A percentile compares a stretch with the other conserved stretches of the same genome.
These are phyloP conservation scores for Crenichthys baileyi DNA, from an alignment of 2,797 vertebrate genomes.

Conservation along the genomic window DNA sequence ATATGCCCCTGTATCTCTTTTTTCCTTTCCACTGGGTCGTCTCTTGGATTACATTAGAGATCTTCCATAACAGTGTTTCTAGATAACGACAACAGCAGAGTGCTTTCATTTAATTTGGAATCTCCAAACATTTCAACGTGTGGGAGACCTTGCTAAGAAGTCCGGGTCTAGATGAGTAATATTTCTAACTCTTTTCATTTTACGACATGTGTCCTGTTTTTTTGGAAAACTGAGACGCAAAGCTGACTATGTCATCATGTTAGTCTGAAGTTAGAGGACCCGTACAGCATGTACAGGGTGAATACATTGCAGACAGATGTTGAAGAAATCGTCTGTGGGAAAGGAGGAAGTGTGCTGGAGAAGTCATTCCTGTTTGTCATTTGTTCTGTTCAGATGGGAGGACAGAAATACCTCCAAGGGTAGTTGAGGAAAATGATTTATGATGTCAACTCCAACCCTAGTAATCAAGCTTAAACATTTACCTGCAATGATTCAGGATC, in stretches of 20 bases:
- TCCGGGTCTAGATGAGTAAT: conserved; percentile 10
- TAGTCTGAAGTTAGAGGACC: conserved; percentile 19
- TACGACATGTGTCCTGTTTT: conserved; percentile 25
- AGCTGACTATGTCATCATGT: conserved; percentile 14
- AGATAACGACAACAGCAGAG: conserved; percentile 41
- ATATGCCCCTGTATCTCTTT: conserved; percentile 41
- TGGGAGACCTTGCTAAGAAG: conserved; percentile 5
- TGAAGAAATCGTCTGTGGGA: conserved; percentile 49
- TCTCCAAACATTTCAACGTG: conserved; percentile 18
- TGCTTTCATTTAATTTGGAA: conserved; percentile 24
- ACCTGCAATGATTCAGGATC: conserved; percentile 6
- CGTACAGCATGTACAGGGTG: conserved; percentile 4
- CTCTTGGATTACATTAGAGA: conserved; percentile 44
- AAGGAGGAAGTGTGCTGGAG: conserved; percentile 57
- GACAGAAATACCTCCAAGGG: conserved; percentile 42
- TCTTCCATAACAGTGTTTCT: conserved; percentile 37
- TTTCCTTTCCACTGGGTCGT: conserved; percentile 37
- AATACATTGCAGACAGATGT: conserved; percentile 50
- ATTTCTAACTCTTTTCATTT: conserved; percentile 10
- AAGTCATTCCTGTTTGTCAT: conserved; percentile 53
- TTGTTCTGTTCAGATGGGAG: conserved; percentile 55
- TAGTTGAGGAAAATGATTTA: conserved; percentile 54
- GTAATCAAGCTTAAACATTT: conserved; percentile 45
- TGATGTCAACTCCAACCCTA: conserved; percentile 12
- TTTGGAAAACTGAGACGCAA: conserved; percentile 38